phyloP scores from a whole-genome alignment of 2,113 vertebrate genomes.

The Neogale vison region DNA sequence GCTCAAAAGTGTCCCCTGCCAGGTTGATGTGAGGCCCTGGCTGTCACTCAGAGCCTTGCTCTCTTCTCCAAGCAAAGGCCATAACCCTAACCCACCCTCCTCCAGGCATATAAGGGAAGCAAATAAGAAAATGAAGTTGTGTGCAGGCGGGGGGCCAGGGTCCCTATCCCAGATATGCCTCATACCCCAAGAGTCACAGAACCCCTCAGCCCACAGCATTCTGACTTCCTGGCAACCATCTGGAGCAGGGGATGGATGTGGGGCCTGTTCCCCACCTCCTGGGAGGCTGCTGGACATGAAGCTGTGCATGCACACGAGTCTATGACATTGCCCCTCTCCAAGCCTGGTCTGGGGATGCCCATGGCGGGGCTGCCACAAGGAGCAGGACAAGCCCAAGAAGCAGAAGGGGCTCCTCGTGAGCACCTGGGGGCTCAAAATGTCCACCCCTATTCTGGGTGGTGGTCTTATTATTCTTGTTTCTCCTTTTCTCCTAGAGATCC shows the following conservation, averaged over 20 bases:
- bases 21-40: neutral
- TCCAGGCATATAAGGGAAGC: neutral
- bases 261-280: neutral
- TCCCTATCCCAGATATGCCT: neutral
- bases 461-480: neutral
- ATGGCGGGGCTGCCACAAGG: rapidly evolving
- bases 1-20: neutral
- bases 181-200: neutral
- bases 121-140: neutral
- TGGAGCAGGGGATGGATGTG: too few relatives aligned
- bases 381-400: neutral
- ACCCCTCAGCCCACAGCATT: neutral
- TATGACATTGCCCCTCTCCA: neutral
- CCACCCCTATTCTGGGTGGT: neutral
- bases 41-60: neutral
- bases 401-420: neutral
- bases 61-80: neutral
- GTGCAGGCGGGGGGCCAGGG: neutral
- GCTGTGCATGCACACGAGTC: rapidly evolving
- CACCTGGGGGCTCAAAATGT: neutral
- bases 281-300: neutral
- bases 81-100: neutral
- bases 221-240: neutral
- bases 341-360: neutral
- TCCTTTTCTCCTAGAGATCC: conserved; percentile 83